Evolutionary conservation across 2,888 invertebrate species (phyloP), one percentile per base, ranked within the genome.

Genomic region (Phortica okadai): DNA sequence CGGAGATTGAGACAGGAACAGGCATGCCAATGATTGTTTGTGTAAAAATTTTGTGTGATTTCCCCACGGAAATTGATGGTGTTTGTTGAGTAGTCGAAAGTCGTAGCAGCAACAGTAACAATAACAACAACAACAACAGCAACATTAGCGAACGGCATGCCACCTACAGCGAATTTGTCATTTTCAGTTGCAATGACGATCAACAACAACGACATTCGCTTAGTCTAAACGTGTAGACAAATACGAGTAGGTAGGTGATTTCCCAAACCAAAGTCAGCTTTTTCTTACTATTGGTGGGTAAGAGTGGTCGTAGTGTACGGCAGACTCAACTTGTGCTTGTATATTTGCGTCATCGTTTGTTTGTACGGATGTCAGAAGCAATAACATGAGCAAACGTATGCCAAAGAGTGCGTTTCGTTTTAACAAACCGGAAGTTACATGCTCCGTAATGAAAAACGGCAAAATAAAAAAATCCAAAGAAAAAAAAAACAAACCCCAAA

Each of bases 351-450:
- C 70, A 77, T 81, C 80, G 58, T 77, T 82, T 86, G 84, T 84
- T 84, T 84, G 80, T 81, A 81, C 82, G 83, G 84, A 81, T 86
- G 87, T 86, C 87, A 84, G 83, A 83, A 84, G 83, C 83, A 79
- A 82, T 83, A 82, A 83, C 85, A 86, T 77, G 80, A 75, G 76
- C 66, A 16, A 56, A 56, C 25, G 41, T 50, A 76, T 64, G 79
- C 78, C 79, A 76, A 45, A 41, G 74, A 84, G 84, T 87, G 86
- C 83, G 85, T 87, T 86, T 86, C 83, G 85, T 83, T 86, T 86
- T 87, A 86, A 86, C 86, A 87, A 87, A 87, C 87, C 87, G 85
- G 87, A 85, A 85, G 87, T 83, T 86, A 87, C 85, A 86, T 87
- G 84, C 87, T 82, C 81, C 86, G 85, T 87, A 87, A 85, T 87